Evolutionary conservation across 2,888 invertebrate genomes (phyloP).

Genomic region (Morpho helenor): DNA sequence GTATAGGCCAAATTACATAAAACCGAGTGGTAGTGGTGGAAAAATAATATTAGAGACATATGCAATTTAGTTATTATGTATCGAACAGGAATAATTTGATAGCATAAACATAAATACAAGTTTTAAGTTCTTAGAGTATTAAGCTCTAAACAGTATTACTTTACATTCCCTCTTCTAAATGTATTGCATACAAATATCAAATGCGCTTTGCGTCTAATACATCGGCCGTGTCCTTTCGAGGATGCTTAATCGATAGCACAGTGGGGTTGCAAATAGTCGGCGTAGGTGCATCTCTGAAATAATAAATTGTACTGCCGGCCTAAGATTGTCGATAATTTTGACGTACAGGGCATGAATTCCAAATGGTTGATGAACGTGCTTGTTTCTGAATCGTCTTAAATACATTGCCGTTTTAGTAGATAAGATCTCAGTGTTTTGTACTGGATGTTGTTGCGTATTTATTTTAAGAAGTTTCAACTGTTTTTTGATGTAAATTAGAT

Average conservation of each 20-base stretch:
- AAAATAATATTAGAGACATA: no score
- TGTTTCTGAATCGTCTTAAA: slow-evolving; percentile 17
- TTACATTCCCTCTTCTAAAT: slow-evolving; percentile 26
- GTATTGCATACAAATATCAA: slow-evolving; percentile 26
- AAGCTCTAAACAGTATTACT: slow-evolving; percentile 11
- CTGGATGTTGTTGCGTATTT: slow-evolving; percentile 4
- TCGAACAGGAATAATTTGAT: not conserved
- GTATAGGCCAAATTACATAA: no score
- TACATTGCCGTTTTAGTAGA: slow-evolving; percentile 16
- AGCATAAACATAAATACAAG: slow-evolving; percentile 18
- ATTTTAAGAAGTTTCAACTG: slow-evolving; percentile 4
- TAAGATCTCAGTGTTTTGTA: slow-evolving; percentile 13
- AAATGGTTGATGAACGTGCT: slow-evolving; percentile 25
- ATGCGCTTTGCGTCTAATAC: slow-evolving; percentile 24
- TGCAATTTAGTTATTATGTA: not conserved
- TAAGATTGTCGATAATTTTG: slow-evolving; percentile 54
- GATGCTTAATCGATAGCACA: slow-evolving; percentile 52
- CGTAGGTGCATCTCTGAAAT: slow-evolving; percentile 54
- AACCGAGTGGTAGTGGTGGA: no score
- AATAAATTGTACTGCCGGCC: slow-evolving; percentile 53
- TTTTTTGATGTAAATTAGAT: slow-evolving; percentile 1
- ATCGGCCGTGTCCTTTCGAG: slow-evolving; percentile 34
- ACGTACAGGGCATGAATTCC: slow-evolving; percentile 41
- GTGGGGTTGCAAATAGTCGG: slow-evolving; percentile 47
- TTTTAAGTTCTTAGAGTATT: slow-evolving; percentile 22